Evolutionary conservation across 2,113 vertebrate species (phyloP).

Genomic region (Sphaerodactylus townsendi): DNA sequence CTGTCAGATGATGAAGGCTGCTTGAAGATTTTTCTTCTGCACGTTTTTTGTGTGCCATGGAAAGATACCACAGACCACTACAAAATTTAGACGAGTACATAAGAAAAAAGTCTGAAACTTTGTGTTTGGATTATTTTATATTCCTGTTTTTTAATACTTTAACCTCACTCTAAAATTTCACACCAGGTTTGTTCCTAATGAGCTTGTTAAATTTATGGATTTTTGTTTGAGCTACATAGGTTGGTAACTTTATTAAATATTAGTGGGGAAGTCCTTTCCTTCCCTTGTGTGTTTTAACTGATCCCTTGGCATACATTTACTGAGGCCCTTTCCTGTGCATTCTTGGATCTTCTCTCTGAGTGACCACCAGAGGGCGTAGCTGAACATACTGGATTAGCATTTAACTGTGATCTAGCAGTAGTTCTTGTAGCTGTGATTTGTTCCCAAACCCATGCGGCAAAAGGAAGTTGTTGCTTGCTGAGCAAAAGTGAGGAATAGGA

Average conservation of each 20-base stretch:
- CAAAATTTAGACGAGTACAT: neutral
- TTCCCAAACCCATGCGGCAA: neutral
- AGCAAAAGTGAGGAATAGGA: neutral
- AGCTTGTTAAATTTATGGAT: neutral
- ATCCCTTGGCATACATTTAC: neutral
- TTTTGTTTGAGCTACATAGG: neutral
- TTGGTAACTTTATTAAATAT: neutral
- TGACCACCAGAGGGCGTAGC: neutral
- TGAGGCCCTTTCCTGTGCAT: neutral
- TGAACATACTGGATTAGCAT: neutral
- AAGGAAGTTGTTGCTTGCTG: neutral
- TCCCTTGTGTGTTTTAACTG: neutral
- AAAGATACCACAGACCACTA: neutral
- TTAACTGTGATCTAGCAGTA: neutral
- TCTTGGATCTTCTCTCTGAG: neutral
- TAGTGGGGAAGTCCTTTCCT: neutral
- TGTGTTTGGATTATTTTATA: neutral
- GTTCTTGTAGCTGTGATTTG: neutral
- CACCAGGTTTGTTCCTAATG: neutral
- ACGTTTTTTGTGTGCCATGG: neutral
- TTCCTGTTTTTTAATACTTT: neutral
- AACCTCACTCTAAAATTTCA: neutral
- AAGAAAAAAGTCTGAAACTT: neutral
- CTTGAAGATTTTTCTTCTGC: neutral
- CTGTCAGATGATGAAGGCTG: neutral